Evolutionary conservation across 2,113 vertebrate genomes (phyloP).

Genomic region (Arenaria interpres): DNA sequence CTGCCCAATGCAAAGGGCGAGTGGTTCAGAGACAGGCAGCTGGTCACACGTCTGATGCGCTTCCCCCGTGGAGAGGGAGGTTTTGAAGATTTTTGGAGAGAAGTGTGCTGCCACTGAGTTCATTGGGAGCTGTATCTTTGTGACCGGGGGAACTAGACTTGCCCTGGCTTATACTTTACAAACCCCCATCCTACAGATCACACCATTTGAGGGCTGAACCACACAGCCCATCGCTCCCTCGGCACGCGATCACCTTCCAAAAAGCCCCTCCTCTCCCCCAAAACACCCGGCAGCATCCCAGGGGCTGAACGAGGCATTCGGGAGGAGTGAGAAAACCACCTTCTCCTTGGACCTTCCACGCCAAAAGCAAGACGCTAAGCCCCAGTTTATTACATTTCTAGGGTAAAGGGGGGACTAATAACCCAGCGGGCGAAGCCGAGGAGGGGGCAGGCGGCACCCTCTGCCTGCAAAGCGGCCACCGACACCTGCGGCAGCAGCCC

Average conservation of each 20-base stretch:
- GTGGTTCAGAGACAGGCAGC: background rate
- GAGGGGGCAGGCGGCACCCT: background rate
- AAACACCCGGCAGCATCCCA: background rate
- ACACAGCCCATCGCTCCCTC: background rate
- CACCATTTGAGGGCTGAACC: background rate
- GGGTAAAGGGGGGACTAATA: slow-evolving; percentile 27
- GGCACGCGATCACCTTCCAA: background rate
- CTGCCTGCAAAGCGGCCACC: background rate
- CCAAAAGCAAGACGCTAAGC: slow-evolving; percentile 12
- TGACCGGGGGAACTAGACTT: background rate
- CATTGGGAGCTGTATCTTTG: background rate
- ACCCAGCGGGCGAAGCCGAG: background rate
- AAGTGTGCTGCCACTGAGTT: background rate
- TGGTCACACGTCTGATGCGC: background rate
- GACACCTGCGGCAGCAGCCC: slow-evolving; percentile 42
- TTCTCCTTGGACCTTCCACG: background rate
- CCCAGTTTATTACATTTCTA: slow-evolving; percentile 46
- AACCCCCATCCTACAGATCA: background rate
- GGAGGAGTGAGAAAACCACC: background rate
- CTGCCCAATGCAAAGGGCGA: background rate
- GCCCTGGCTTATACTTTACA: background rate
- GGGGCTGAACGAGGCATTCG: fast-evolving
- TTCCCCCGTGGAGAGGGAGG: background rate
- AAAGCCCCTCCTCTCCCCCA: background rate
- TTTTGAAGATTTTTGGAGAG: background rate